phyloP scores from a whole-genome alignment of 2,113 vertebrate species.

The Panthera uncia region DNA sequence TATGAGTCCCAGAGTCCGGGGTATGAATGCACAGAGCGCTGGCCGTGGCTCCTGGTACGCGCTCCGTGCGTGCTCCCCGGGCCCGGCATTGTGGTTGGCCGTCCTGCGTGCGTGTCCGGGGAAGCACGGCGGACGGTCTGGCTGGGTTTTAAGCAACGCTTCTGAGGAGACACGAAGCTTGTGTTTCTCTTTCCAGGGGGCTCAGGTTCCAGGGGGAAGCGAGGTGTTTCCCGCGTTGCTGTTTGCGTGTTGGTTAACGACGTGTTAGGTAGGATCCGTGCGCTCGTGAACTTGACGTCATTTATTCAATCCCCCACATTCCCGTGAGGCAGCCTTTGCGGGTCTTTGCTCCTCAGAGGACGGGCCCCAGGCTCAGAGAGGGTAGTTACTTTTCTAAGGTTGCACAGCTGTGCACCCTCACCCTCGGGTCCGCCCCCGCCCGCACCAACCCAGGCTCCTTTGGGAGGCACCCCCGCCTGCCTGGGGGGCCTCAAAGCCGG shows the following conservation, averaged over 20 bases:
- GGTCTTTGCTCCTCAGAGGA: background rate
- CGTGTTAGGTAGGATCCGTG: fast-evolving
- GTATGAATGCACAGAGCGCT: background rate
- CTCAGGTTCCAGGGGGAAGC: background rate
- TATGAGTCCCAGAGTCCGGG: no score
- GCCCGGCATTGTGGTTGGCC: no score
- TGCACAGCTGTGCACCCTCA: background rate
- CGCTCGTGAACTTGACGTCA: background rate
- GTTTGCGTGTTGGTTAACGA: background rate
- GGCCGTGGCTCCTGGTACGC: background rate
- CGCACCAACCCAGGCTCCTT: background rate
- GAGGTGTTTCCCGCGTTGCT: background rate
- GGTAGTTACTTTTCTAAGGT: background rate
- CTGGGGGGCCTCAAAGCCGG: background rate
- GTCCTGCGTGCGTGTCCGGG: background rate
- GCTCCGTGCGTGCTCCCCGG: fast-evolving
- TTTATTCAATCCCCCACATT: background rate
- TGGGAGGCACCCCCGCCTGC: background rate
- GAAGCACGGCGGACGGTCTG: conserved; percentile 3
- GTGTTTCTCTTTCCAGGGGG: background rate
- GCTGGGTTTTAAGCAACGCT: conserved; percentile 4
- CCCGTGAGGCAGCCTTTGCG: background rate
- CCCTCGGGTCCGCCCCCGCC: fast-evolving
- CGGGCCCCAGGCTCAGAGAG: background rate
- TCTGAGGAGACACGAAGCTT: conserved; percentile 36